phyloP scores from a whole-genome alignment of 2,797 vertebrate species.

The Hephaestus fuliginosus region DNA sequence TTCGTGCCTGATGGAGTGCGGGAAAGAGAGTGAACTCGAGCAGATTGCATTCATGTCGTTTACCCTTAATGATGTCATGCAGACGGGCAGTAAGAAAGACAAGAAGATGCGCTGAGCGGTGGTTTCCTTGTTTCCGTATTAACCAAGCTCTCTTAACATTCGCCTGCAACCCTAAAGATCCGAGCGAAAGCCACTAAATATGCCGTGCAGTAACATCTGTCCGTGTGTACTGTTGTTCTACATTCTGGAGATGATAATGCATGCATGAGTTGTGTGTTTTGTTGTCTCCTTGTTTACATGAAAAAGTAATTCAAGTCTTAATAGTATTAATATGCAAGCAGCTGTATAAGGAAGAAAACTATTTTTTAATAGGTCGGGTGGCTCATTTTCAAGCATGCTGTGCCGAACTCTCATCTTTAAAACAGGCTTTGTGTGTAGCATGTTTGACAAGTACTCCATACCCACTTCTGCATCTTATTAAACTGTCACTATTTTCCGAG shows the following conservation, averaged over 20 bases:
- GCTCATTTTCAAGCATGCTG: conserved; percentile 65
- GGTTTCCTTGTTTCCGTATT: conserved; percentile 48
- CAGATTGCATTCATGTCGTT: conserved; percentile 88
- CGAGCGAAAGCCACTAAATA: conserved; percentile 55
- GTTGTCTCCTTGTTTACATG: conserved; percentile 70
- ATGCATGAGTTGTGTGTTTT: conserved; percentile 75
- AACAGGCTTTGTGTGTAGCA: conserved; percentile 66
- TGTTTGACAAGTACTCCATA: conserved; percentile 64
- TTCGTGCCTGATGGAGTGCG: conserved; percentile 92
- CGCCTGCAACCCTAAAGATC: conserved; percentile 47
- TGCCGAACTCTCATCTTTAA: conserved; percentile 56
- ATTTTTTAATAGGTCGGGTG: conserved; percentile 47
- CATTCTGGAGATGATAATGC: conserved; percentile 73
- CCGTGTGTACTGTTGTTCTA: conserved; percentile 71
- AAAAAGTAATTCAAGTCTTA: conserved; percentile 52
- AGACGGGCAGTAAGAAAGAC: conserved; percentile 71
- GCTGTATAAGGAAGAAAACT: conserved; percentile 41
- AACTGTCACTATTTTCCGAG: conserved; percentile 48
- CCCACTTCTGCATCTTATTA: conserved; percentile 55
- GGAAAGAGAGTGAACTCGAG: conserved; percentile 83
- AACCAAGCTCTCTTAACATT: conserved; percentile 43
- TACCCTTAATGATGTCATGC: conserved; percentile 81
- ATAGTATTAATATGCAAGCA: conserved; percentile 68
- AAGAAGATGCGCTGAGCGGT: conserved; percentile 65
- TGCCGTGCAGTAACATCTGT: conserved; percentile 74